A percentile compares a stretch with the other conserved stretches of the same genome.
phyloP scores from a whole-genome alignment of 2,797 vertebrate genomes.

The Semaprochilodus insignis region DNA sequence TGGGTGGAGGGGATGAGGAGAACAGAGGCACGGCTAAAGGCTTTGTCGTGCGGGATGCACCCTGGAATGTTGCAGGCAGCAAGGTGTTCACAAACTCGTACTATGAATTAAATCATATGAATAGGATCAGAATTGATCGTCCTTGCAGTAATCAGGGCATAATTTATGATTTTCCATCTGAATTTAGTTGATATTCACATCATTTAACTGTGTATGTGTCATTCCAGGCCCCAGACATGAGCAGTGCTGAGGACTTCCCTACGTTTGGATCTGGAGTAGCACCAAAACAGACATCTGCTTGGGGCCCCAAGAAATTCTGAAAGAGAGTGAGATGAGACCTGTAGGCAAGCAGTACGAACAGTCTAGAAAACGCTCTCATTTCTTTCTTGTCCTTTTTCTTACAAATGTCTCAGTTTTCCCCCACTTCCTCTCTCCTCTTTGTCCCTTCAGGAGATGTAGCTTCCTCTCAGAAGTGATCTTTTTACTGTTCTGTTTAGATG shows the following conservation, averaged over 20 bases:
- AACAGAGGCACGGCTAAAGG: constrained; percentile 75
- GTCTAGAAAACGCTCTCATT: background rate
- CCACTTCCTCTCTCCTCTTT: background rate
- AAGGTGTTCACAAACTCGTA: constrained; percentile 67
- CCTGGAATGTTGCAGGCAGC: constrained; percentile 80
- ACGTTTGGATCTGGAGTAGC: constrained; percentile 78
- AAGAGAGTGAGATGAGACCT: constrained; percentile 24
- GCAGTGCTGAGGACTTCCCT: constrained; percentile 84
- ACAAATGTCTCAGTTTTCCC: background rate
- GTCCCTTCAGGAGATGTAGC: constrained; percentile 33
- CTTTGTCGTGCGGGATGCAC: constrained; percentile 81
- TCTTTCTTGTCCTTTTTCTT: background rate
- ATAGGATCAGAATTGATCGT: background rate
- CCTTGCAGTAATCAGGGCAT: background rate
- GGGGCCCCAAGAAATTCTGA: constrained; percentile 84
- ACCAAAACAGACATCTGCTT: constrained; percentile 79
- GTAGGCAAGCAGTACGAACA: background rate
- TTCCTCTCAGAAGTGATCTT: background rate
- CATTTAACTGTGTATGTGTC: background rate
- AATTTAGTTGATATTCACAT: background rate
- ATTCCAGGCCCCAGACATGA: constrained; percentile 81
- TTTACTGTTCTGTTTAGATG: constrained; percentile 19
- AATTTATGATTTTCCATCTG: too few species aligned
- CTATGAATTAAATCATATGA: background rate
- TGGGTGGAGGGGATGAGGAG: constrained; percentile 71